phyloP scores from a whole-genome alignment of 2,888 invertebrate species.

The Pinctada fucata region DNA sequence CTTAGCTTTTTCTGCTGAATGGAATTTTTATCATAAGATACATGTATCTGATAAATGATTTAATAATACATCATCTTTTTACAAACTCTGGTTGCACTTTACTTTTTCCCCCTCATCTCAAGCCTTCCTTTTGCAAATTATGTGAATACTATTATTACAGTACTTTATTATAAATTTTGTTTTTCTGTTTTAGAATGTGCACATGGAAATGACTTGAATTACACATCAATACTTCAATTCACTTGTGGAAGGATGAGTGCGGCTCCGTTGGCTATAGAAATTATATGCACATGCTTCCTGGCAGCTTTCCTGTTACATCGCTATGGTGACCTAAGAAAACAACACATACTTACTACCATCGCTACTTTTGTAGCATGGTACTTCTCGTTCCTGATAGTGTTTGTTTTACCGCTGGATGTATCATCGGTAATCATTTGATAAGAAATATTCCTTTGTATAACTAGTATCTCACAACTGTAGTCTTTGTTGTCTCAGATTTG shows the following conservation, averaged over 20 bases:
- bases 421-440: conserved; percentile 87
- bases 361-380: conserved; percentile 98
- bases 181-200: too few relatives aligned
- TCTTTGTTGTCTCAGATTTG: neutral
- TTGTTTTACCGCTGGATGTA: conserved; percentile 97
- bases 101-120: too few relatives aligned
- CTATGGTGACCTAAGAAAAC: conserved; percentile 96
- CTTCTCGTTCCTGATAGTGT: conserved; percentile 98
- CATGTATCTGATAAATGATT: too few relatives aligned
- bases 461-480: neutral
- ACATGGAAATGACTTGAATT: too few relatives aligned
- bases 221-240: too few relatives aligned
- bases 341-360: conserved; percentile 94
- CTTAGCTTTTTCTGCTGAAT: too few relatives aligned
- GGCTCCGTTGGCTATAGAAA: conserved; percentile 85
- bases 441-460: neutral
- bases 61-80: too few relatives aligned
- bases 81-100: too few relatives aligned
- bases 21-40: too few relatives aligned
- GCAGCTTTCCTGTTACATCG: conserved; percentile 90
- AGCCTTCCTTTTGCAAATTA: too few relatives aligned
- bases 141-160: too few relatives aligned
- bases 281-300: conserved; percentile 86
- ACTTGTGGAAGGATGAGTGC: conserved; percentile 66
- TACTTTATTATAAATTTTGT: too few relatives aligned